phyloP scores from a whole-genome alignment of 2,888 invertebrate genomes.

The Carterocephalus palaemon region DNA sequence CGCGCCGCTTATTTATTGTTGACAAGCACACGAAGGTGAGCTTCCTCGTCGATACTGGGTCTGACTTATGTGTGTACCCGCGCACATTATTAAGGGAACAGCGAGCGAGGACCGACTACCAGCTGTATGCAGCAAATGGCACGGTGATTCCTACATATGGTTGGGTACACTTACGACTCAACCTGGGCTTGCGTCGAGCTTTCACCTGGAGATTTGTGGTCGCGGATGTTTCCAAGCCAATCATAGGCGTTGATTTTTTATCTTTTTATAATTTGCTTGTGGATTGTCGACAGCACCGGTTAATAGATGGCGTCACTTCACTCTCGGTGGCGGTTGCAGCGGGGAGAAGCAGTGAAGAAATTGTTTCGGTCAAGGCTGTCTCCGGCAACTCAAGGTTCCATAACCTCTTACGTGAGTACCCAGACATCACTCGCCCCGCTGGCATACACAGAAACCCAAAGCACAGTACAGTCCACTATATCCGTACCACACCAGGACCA shows the following conservation, averaged over 20 bases:
- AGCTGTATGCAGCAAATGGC: slow-evolving; percentile 1
- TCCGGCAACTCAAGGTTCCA: too few relatives aligned
- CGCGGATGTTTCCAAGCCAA: slow-evolving; percentile 19
- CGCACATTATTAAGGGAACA: background rate
- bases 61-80: slow-evolving; percentile 4
- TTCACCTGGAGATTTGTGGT: slow-evolving; percentile 24
- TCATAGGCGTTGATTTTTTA: slow-evolving; percentile 26
- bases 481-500: too few relatives aligned
- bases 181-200: background rate
- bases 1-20: background rate
- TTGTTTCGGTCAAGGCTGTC: too few relatives aligned
- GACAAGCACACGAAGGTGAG: background rate
- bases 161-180: background rate
- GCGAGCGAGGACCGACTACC: background rate
- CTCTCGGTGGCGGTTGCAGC: too few relatives aligned
- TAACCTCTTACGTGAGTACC: too few relatives aligned
- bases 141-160: background rate
- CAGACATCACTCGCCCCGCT: too few relatives aligned
- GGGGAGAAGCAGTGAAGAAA: too few relatives aligned
- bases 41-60: slow-evolving; percentile 1
- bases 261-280: slow-evolving; percentile 19
- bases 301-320: too few relatives aligned
- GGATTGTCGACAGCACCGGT: slow-evolving; percentile 13
- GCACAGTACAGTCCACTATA: too few relatives aligned
- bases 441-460: too few relatives aligned